These are phyloP conservation scores for Darevskia mixta DNA, from an alignment of 2,797 vertebrate species.

Conservation along the genomic window DNA sequence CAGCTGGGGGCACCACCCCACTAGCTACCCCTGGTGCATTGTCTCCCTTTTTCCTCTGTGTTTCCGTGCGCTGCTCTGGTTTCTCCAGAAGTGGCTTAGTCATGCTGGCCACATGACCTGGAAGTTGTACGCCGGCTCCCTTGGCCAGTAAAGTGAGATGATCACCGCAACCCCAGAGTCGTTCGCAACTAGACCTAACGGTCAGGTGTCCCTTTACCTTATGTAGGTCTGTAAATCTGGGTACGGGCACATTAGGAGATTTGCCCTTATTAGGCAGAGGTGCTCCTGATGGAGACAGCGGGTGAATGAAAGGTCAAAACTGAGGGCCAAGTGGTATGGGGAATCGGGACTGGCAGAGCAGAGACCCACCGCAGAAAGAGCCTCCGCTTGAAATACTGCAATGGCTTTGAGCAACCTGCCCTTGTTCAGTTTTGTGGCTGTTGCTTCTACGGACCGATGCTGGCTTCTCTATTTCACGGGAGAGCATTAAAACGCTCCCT, in stretches of 20 bases:
- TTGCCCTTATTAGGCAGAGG: too few species aligned
- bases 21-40: not conserved
- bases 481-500: not conserved
- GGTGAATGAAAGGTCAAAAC: not conserved
- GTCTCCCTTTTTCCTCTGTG: not conserved
- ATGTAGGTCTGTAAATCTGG: not conserved
- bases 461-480: not conserved
- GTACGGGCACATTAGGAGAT: not conserved
- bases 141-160: too few species aligned
- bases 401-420: not conserved
- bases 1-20: not conserved
- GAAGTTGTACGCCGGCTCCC: too few species aligned
- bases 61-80: too few species aligned
- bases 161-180: too few species aligned
- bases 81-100: too few species aligned
- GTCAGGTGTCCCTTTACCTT: too few species aligned
- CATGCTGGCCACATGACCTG: too few species aligned
- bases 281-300: not conserved
- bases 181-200: too few species aligned
- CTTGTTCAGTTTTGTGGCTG: not conserved
- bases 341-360: not conserved
- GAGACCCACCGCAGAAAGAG: not conserved
- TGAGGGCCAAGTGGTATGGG: too few species aligned
- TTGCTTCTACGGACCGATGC: not conserved
- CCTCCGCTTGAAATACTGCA: not conserved